Percentiles rank a stretch among this genome's conserved stretches.
phyloP scores from a whole-genome alignment of 37 sponge, comb jelly and placozoan species.

The Aplysina aerophoba region DNA sequence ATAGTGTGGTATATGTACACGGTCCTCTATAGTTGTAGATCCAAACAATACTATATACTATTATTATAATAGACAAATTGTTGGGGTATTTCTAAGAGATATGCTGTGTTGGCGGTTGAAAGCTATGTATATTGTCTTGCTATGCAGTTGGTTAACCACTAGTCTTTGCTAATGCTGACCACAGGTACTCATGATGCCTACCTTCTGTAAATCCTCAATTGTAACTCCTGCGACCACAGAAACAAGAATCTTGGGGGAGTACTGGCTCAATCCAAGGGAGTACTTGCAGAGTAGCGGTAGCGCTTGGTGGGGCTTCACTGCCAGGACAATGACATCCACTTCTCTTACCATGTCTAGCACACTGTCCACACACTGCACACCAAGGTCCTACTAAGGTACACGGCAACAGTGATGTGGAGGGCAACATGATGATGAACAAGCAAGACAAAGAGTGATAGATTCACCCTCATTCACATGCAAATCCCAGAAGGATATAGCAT shows the following conservation, averaged over 20 bases:
- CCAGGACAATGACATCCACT: slow-evolving; percentile 73
- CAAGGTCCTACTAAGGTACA: slow-evolving; percentile 56
- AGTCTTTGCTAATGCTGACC: too few relatives aligned
- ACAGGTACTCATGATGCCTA: too few relatives aligned
- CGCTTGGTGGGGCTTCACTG: slow-evolving; percentile 77
- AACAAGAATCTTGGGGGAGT: neutral
- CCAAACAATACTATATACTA: neutral
- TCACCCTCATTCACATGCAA: too few relatives aligned
- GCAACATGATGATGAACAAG: neutral
- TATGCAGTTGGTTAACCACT: neutral
- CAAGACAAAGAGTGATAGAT: too few relatives aligned
- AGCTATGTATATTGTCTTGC: too few relatives aligned
- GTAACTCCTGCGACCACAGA: slow-evolving; percentile 17
- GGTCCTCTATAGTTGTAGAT: too few relatives aligned
- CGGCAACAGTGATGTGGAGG: neutral
- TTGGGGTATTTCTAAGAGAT: too few relatives aligned
- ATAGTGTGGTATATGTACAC: neutral
- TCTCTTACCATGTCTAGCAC: slow-evolving; percentile 64
- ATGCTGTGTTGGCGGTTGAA: too few relatives aligned
- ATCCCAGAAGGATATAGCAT: too few relatives aligned
- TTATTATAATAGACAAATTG: too few relatives aligned
- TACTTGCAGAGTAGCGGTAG: slow-evolving; percentile 44
- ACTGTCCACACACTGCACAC: slow-evolving; percentile 43
- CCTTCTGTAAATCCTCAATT: neutral
- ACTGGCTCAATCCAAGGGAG: neutral